Evolutionary conservation across 2,113 vertebrate genomes (phyloP), one percentile per base, ranked within the genome.

Genomic region (Burhinus oedicnemus): DNA sequence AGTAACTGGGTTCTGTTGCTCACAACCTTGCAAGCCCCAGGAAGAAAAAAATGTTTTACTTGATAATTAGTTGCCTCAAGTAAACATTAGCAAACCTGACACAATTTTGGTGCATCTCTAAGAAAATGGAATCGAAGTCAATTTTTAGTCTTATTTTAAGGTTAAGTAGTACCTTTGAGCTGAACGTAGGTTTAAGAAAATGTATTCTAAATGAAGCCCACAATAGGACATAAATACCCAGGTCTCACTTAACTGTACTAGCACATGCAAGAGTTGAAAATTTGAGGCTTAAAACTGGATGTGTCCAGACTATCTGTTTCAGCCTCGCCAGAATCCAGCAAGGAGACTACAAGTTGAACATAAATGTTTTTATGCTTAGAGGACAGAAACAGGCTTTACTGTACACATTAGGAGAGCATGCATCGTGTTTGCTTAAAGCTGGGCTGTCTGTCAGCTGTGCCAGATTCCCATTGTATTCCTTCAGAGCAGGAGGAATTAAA

Each of bases 401-500:
- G 26, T 62, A 27, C 8, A 3, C 3, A 2, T 0, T 14, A 38
- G 66, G 51, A 86, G 40, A 64, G 15, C 36, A 23, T 30, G 52
- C 16, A 25, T 30, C 0, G 1, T 3, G 4, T 58, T 44, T 68
- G n/a, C 62, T 75, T 12, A 14, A 45, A 87, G 51, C 12, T 40
- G 9, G 34, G 36, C 15, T 38, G 23, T 22, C 47, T 55, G 14
- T 19, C 51, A 82, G 26, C 30, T 76, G 13, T 83, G 66, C 65
- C 44, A 51, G 26, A 68, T 51, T 68, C 40, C 55, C 44, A 34
- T 0, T 0, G 0, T 18, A 30, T 20, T 74, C 23, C 61, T 70
- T 79, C 30, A 89, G 34, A 84, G 66, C 36, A 51, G 36, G 40
- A 47, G 20, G 47, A 89, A 55, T 57, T 60, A 65, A 51, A 62